Base-by-base conservation (phyloP, 2,888 invertebrate genomes). In the Agrochola lychnidis region DNA sequence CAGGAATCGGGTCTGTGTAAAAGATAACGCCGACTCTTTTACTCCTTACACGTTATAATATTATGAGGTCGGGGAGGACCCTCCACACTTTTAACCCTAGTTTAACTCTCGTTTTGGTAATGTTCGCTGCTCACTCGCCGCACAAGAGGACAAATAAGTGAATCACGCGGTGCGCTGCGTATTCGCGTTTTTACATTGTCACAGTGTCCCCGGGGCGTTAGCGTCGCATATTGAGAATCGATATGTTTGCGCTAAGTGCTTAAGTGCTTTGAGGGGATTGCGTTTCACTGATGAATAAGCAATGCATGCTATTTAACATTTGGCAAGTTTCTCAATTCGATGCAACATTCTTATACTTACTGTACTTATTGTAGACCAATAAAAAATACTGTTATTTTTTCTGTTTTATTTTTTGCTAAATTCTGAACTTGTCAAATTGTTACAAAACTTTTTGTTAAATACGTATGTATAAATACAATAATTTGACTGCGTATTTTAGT, bases 1-100 rank as follows among this genome's bases (percentile, higher is more conserved):
- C 96, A 96, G 96, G 94, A 96, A 95, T 96, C 95, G 94, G 92
- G 92, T 91, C 91, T 92, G 94, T 94, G 93, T 94, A 90, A 90
- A 91, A 96, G 96, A 96, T 96, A 96, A 96, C 94, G 94, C 93
- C 91, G 95, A 93, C 94, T 95, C 96, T 95, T 95, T 96, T 95
- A 96, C 96, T 95, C 95, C 93, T 95, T 95, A 96, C 95, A 95
- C 92, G 95, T 95, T 96, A 96, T 96, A 95, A 96, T 96, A 96
- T 96, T 94, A 96, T 95, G 93, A 94, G 91, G 92, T 89, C 87
- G 92, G 92, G 93, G 90, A 90, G 89, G 90, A 90, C 89, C 91
- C 93, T 91, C 91, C 90, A 78, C 82, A 87, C 86, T 89, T 91
- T 93, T 94, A 96, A 96, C 94, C 93, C 92, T 91, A 93, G 94